These are phyloP conservation scores for Hephaestus fuliginosus DNA, from an alignment of 2,797 vertebrate genomes.

Conservation along the genomic window DNA sequence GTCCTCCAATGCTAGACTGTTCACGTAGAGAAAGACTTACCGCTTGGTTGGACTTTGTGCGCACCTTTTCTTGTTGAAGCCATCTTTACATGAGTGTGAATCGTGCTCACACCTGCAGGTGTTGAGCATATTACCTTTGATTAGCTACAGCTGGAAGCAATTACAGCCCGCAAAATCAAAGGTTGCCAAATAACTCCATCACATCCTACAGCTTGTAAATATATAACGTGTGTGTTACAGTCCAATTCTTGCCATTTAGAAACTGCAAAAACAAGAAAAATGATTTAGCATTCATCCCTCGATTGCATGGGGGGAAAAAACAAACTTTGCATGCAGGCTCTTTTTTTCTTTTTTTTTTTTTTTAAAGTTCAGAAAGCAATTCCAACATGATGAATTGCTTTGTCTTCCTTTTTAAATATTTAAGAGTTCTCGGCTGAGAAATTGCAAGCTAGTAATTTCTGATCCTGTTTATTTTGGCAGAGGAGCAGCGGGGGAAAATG, in stretches of 20 bases:
- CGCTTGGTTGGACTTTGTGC: neutral
- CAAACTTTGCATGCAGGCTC: neutral
- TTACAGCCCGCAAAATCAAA: conserved; percentile 1
- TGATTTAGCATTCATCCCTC: neutral
- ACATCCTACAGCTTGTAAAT: conserved; percentile 4
- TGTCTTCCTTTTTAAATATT: neutral
- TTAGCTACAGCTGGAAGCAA: conserved; percentile 13
- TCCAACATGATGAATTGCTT: conserved; percentile 1
- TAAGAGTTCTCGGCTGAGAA: neutral
- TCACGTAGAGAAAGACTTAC: neutral
- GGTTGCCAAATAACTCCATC: neutral
- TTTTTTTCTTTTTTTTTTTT: neutral
- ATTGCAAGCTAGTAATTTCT: neutral
- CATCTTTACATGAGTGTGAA: neutral
- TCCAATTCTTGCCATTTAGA: neutral
- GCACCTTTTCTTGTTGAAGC: neutral
- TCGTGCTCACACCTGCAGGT: neutral
- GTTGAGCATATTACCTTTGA: conserved; percentile 1
- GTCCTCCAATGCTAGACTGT: neutral
- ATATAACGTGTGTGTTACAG: neutral
- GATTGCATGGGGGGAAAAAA: neutral
- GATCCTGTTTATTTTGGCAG: conserved; percentile 2
- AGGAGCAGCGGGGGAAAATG: neutral
- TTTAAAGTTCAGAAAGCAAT: neutral
- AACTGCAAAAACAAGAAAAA: neutral